Percentiles rank a stretch among this genome's conserved stretches.
These are phyloP conservation scores for Aproaerema taeniolella DNA, from an alignment of 2,888 invertebrate species.

Conservation along the genomic window DNA sequence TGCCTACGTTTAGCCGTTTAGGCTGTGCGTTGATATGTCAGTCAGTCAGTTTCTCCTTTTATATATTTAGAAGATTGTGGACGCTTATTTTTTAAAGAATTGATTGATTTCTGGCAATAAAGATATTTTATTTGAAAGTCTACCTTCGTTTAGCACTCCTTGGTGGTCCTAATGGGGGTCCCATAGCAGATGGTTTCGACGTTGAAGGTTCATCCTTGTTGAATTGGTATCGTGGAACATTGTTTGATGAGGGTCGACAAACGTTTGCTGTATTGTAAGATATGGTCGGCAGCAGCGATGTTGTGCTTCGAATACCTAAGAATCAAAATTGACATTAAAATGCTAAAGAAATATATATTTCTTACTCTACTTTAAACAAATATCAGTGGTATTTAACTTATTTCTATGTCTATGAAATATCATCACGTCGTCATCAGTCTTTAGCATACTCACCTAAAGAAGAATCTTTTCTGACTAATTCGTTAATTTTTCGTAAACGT, in stretches of 20 bases:
- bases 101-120: background rate
- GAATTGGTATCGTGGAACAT: constrained; percentile 55
- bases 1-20: no score
- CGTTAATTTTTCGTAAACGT: constrained; percentile 37
- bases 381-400: no score
- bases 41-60: no score
- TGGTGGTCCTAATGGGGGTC: constrained; percentile 52
- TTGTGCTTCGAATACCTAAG: constrained; percentile 48
- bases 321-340: no score
- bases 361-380: no score
- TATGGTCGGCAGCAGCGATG: constrained; percentile 32
- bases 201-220: constrained; percentile 28
- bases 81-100: no score
- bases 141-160: constrained; percentile 54
- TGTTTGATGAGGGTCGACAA: constrained; percentile 32
- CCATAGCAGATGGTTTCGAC: constrained; percentile 46
- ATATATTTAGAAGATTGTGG: no score
- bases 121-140: constrained; percentile 11
- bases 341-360: no score
- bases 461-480: constrained; percentile 49
- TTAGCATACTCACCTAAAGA: constrained; percentile 39
- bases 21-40: no score
- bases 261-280: constrained; percentile 28
- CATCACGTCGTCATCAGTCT: no score
- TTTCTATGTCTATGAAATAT: no score